A percentile compares a stretch with the other conserved stretches of the same genome.
Evolutionary conservation across 2,888 invertebrate genomes (phyloP).

Genomic region (Bedellia somnulentella): DNA sequence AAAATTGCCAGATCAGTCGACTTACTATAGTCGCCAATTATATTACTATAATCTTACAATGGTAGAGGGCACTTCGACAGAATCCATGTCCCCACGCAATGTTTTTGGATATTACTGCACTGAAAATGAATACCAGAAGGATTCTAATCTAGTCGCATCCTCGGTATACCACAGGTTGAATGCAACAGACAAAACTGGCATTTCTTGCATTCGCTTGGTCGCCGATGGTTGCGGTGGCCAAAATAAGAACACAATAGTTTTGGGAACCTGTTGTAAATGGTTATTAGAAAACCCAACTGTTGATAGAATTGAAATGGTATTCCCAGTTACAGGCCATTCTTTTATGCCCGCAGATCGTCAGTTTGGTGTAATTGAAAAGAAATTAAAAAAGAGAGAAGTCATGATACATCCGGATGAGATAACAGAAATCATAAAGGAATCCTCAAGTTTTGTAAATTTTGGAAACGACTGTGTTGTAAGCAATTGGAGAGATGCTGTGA

Average conservation of each 20-base stretch:
- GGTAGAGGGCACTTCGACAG: conserved; percentile 6
- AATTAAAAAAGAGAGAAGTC: conserved; percentile 9
- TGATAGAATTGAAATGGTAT: conserved; percentile 12
- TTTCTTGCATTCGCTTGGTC: conserved; percentile 9
- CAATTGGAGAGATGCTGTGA: neutral
- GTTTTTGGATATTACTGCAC: conserved; percentile 11
- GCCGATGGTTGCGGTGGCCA: conserved; percentile 13
- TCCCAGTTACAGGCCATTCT: conserved; percentile 13
- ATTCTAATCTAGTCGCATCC: conserved; percentile 12
- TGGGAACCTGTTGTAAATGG: conserved; percentile 16
- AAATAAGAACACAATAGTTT: conserved; percentile 12
- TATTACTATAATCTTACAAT: conserved; percentile 9
- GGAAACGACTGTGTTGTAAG: neutral
- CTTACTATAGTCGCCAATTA: conserved; percentile 2
- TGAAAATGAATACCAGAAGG: conserved; percentile 11
- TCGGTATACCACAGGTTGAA: conserved; percentile 9
- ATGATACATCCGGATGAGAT: conserved; percentile 9
- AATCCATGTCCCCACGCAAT: conserved; percentile 8
- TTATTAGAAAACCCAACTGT: conserved; percentile 11
- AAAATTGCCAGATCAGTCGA: neutral
- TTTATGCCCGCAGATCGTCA: conserved; percentile 13
- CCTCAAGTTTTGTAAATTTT: neutral
- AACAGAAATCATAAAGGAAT: neutral
- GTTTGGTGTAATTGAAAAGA: conserved; percentile 13
- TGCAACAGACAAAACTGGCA: conserved; percentile 9